phyloP scores from a whole-genome alignment of 2,113 vertebrate genomes.

The Globicephala melas region DNA sequence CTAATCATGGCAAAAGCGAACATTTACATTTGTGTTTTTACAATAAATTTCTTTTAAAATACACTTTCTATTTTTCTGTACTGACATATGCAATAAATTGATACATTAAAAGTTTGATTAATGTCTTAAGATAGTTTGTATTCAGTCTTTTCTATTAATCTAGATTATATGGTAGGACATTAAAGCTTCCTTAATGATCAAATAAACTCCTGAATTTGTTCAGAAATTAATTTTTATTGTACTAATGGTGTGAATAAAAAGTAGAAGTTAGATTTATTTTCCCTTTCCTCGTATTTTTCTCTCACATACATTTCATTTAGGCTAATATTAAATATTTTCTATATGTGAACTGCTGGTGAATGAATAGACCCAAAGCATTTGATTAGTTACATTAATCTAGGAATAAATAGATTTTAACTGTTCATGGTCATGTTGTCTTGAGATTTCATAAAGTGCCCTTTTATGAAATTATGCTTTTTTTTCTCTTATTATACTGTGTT shows the following conservation, averaged over 20 bases:
- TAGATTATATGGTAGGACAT: slow-evolving; percentile 39
- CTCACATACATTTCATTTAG: background rate
- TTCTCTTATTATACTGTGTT: background rate
- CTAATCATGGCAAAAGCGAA: slow-evolving; percentile 70
- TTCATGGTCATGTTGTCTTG: background rate
- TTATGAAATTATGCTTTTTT: background rate
- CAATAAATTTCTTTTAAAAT: slow-evolving; percentile 82
- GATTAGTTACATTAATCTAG: background rate
- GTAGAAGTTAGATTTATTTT: background rate
- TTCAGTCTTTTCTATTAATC: slow-evolving; percentile 51
- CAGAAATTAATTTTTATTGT: slow-evolving; percentile 44
- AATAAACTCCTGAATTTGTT: slow-evolving; percentile 29
- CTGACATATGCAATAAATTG: slow-evolving; percentile 95
- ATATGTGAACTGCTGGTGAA: background rate
- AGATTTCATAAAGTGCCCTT: background rate
- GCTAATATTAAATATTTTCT: background rate
- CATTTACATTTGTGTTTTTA: slow-evolving; percentile 81
- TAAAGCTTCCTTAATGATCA: slow-evolving; percentile 25
- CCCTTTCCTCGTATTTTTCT: background rate
- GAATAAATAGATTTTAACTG: background rate
- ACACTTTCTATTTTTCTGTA: slow-evolving; percentile 93
- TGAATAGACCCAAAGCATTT: background rate
- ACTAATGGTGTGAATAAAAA: background rate
- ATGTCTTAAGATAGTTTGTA: slow-evolving; percentile 75
- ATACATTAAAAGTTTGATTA: slow-evolving; percentile 82